Evolutionary conservation across 2,797 vertebrate genomes (phyloP), one percentile per base, ranked within the genome.

Genomic region (Phaenicophaeus curvirostris): DNA sequence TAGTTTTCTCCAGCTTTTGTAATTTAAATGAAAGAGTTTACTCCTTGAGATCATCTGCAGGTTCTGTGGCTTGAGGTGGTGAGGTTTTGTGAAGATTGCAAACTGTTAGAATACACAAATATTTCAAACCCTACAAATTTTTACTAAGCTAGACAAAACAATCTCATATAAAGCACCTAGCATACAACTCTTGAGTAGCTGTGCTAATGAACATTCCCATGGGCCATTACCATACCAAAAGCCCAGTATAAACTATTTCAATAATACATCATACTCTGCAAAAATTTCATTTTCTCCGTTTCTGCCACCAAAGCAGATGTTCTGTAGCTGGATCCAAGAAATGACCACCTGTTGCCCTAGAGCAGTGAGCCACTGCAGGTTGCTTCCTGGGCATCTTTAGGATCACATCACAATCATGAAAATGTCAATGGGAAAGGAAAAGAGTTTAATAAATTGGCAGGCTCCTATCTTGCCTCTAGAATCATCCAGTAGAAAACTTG

Each of bases 71-170:
- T 53, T 87, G 51, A 86, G 65, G 75, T 50, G 24, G 69, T 76
- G 21, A 6, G 5, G 0, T 3, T 55, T 91, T 75, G 41, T 3
- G 21, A 92, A 93, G 54, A 83, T 53, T 80, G 24, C 16, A 66
- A 78, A 65, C 14, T 57, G 18, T 82, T 85, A 57, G 27, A 31
- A 50, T 44, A 76, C n/a, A 48, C 24, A 91, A 69, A 85, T 57
- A 66, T 71, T 80, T 94, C 89, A 58, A 87, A 77, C 25, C 21
- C 53, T 67, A 53, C 21, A 79, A 77, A 35, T 59, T 33, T 82
- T 89, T 71, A 55, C 23, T 65, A 53, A 87, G 8, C 8, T 44
- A 18, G 11, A 69, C 39, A 74, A 74, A 75, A 63, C 8, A 57
- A 71, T 33, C 31, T 55, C 42, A 79, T 65, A 46, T 10, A 35